Percentiles rank a stretch among this genome's conserved stretches.
Evolutionary conservation across 2,797 vertebrate species (phyloP).

Genomic region (Pseudomugil tenellus): DNA sequence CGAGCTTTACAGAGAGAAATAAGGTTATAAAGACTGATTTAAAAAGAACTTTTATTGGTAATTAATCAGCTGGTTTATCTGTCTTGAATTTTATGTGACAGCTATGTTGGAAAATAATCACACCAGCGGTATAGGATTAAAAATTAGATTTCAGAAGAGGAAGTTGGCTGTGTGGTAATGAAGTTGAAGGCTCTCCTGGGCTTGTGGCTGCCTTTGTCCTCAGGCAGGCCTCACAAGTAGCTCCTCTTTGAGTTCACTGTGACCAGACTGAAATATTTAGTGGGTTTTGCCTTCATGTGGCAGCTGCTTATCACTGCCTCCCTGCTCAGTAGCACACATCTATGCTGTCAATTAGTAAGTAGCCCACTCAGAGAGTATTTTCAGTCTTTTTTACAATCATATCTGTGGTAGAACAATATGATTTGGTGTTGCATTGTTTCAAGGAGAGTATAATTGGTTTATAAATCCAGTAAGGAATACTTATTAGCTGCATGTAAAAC

Average conservation of each 20-base stretch:
- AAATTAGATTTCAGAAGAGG: constrained; percentile 71
- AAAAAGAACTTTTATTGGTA: constrained; percentile 76
- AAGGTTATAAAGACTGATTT: constrained; percentile 71
- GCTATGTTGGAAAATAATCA: constrained; percentile 75
- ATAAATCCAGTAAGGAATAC: background rate
- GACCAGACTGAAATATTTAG: constrained; percentile 42
- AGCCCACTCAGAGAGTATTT: background rate
- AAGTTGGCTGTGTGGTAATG: constrained; percentile 70
- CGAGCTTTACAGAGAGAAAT: constrained; percentile 73
- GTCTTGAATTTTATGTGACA: constrained; percentile 68
- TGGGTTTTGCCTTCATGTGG: constrained; percentile 22
- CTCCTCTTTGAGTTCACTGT: constrained; percentile 31
- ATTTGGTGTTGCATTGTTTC: background rate
- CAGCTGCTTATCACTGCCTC: constrained; percentile 43
- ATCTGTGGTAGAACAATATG: background rate
- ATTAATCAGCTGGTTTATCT: constrained; percentile 84
- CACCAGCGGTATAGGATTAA: constrained; percentile 72
- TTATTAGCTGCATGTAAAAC: background rate
- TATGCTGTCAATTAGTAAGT: constrained; percentile 54
- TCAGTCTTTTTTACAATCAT: constrained; percentile 10
- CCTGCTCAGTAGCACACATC: constrained; percentile 44
- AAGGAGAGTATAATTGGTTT: constrained; percentile 2
- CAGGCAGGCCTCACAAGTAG: constrained; percentile 33
- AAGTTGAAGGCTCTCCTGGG: constrained; percentile 60
- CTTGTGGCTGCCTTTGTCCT: constrained; percentile 60